These are phyloP conservation scores for Charanyca ferruginea DNA, from an alignment of 2,888 invertebrate species.

Conservation along the genomic window DNA sequence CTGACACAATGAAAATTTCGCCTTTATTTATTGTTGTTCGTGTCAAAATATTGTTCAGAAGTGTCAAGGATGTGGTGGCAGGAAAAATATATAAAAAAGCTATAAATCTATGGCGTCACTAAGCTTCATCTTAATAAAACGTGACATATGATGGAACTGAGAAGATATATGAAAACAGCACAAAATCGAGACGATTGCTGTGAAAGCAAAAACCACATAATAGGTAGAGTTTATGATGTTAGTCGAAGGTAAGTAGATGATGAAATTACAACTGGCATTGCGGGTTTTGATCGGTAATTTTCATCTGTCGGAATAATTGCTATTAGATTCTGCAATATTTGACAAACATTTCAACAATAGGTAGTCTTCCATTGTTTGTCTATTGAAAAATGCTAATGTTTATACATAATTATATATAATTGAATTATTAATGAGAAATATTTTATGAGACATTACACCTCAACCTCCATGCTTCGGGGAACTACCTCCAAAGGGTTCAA, in stretches of 20 bases:
- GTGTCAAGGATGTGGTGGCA: slow-evolving; percentile 62
- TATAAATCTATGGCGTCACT: slow-evolving; percentile 18
- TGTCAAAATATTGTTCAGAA: slow-evolving; percentile 59
- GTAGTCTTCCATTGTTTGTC: slow-evolving; percentile 1
- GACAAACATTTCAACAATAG: slow-evolving; percentile 23
- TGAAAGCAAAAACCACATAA: neutral
- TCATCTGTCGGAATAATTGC: neutral
- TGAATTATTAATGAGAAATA: slow-evolving; percentile 33
- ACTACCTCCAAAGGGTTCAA: slow-evolving; percentile 26
- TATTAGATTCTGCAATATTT: slow-evolving; percentile 6
- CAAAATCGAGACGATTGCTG: neutral
- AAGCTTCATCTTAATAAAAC: slow-evolving; percentile 28
- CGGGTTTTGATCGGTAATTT: neutral
- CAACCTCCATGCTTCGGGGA: slow-evolving; percentile 18
- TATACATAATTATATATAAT: slow-evolving; percentile 20
- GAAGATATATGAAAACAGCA: neutral
- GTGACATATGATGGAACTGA: neutral
- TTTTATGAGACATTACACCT: neutral
- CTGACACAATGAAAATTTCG: slow-evolving; percentile 66
- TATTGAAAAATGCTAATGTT: slow-evolving; percentile 4
- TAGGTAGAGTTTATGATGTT: no score
- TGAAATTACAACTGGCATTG: neutral
- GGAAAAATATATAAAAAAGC: slow-evolving; percentile 7
- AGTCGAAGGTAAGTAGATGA: neutral
- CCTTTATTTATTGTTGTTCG: slow-evolving; percentile 66